Conservation (phyloP, 2,888 invertebrate species). For the Thereva unica region DNA sequence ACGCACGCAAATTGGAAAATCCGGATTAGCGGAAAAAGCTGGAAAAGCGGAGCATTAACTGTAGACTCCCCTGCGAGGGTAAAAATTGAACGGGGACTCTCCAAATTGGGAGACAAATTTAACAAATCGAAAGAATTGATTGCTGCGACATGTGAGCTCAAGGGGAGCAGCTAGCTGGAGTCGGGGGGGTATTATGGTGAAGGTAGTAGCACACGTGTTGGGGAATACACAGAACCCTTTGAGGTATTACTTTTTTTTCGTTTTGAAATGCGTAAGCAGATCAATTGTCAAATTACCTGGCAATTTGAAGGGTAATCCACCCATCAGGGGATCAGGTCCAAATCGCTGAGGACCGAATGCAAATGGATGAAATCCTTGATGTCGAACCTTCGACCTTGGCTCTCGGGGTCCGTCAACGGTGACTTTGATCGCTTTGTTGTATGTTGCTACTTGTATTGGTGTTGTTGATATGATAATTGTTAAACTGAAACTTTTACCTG, state of each 20-base stretch:
- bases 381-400: conserved; percentile 90
- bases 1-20: conserved; percentile 38
- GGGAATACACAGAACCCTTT: not conserved
- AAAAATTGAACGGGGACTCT: conserved; percentile 6
- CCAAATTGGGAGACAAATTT: conserved; percentile 28
- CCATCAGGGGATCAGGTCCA: conserved; percentile 78
- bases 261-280: conserved; percentile 21
- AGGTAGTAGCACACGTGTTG: not conserved
- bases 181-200: not conserved
- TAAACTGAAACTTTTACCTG: conserved; percentile 96
- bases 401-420: conserved; percentile 99
- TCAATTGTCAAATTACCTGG: conserved; percentile 66
- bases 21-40: conserved; percentile 33
- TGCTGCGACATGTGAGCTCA: too few species aligned
- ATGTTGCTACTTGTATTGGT: conserved; percentile 96
- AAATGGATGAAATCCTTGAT: conserved; percentile 87
- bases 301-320: conserved; percentile 80
- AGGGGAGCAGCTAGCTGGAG: not conserved
- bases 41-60: conserved; percentile 16
- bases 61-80: conserved; percentile 11
- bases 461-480: conserved; percentile 93
- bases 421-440: conserved; percentile 97
- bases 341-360: conserved; percentile 84
- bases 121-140: conserved; percentile 25
- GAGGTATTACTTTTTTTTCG: not conserved